These are phyloP conservation scores for Atherinosoma microstoma DNA, from an alignment of 2,797 vertebrate species.

Conservation along the genomic window DNA sequence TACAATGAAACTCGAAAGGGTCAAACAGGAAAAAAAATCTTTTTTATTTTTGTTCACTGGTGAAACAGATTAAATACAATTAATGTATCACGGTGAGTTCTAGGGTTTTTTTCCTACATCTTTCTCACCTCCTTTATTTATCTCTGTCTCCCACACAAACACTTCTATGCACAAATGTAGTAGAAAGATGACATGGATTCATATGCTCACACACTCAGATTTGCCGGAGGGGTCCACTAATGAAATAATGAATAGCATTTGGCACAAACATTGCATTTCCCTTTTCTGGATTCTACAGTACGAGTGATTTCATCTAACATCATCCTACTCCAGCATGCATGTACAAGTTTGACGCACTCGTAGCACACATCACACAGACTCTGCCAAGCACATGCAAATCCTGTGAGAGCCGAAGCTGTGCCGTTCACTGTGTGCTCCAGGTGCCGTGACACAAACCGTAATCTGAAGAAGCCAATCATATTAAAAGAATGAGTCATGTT, in stretches of 20 bases:
- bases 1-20: neutral
- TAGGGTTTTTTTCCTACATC: conserved; percentile 21
- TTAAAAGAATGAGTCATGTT: conserved; percentile 79
- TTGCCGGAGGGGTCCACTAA: conserved; percentile 47
- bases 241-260: conserved; percentile 61
- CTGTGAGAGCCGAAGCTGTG: conserved; percentile 33
- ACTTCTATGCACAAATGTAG: conserved; percentile 27
- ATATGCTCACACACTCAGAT: conserved; percentile 31
- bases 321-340: conserved; percentile 20
- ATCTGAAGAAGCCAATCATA: conserved; percentile 80
- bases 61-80: conserved; percentile 25
- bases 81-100: neutral
- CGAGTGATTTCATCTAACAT: conserved; percentile 36
- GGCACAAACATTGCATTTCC: conserved; percentile 34
- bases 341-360: conserved; percentile 26
- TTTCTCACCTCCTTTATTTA: conserved; percentile 13
- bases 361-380: conserved; percentile 9
- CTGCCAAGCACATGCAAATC: conserved; percentile 32
- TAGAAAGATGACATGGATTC: conserved; percentile 33
- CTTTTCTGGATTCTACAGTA: conserved; percentile 14
- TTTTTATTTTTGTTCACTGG: neutral
- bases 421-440: conserved; percentile 66
- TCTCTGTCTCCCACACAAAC: conserved; percentile 34
- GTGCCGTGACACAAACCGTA: conserved; percentile 77
- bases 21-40: neutral